Evolutionary conservation across 2,888 invertebrate species (phyloP), one percentile per base, ranked within the genome.

Genomic region (Strigamia transsilvanica): DNA sequence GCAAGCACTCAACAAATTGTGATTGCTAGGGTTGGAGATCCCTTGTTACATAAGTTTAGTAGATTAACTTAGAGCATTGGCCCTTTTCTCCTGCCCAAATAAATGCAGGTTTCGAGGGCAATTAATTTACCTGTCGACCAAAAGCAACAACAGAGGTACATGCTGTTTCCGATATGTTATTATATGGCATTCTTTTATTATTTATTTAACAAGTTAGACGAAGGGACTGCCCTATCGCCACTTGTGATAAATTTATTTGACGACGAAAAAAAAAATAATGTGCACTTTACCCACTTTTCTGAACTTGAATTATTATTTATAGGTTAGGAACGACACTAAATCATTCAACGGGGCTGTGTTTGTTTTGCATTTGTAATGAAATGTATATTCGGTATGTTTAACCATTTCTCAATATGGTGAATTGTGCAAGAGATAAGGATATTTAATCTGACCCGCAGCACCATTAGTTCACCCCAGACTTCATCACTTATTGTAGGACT

Each of bases 61-160:
- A 23, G 61, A 66, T 66, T 66, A 66, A 66, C 61, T 18, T 66
- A 21, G 61, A 66, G 21, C 61, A 66, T 66, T 66, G 61, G 61
- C 61, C 61, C 61, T 66, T 66, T 66, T 66, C 61, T 66, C 61
- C 18, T 46, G 46, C 46, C 46, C 21, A 66, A 51, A 66, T 66
- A 66, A 66, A 66, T 66, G 61, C 61, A 66, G 61, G 61, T 66
- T 66, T 66, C 61, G 23, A 66, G 61, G 61, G 61, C 61, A 66
- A 66, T 66, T 66, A 66, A 66, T 66, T 66, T 66, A 66, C 61
- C 61, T 66, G 61, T 66, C 61, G 10, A 46, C 13, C 21, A 21
- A 21, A 21, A 7, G 61, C 7, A 51, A 51, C 51, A 51, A 51
- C 15, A 10, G 51, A 18, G 51, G 38, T 51, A 13, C 51, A 51